These are phyloP conservation scores for Brachypalpus laphriformis DNA, from an alignment of 2,888 invertebrate genomes.

Conservation along the genomic window DNA sequence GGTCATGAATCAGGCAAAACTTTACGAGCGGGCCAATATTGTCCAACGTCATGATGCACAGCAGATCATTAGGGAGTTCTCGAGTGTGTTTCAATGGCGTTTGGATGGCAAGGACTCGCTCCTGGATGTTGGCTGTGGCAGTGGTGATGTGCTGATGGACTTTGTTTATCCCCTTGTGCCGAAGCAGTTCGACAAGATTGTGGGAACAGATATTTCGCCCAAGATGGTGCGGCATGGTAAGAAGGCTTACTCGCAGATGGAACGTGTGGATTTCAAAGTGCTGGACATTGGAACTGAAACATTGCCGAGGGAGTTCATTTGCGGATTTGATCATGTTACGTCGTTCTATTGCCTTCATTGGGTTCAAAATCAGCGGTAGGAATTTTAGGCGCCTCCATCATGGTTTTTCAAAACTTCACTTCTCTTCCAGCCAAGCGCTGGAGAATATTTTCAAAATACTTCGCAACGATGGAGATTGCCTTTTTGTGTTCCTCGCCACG, in stretches of 20 bases:
- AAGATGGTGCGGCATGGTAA: conserved; percentile 88
- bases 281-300: conserved; percentile 84
- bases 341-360: conserved; percentile 92
- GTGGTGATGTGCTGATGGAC: conserved; percentile 88
- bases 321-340: conserved; percentile 87
- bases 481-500: conserved; percentile 87
- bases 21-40: conserved; percentile 87
- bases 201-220: conserved; percentile 88
- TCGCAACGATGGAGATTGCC: conserved; percentile 87
- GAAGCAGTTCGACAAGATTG: conserved; percentile 83
- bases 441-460: conserved; percentile 87
- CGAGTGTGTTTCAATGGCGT: conserved; percentile 85
- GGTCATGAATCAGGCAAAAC: conserved; percentile 85
- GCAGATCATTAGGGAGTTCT: conserved; percentile 87
- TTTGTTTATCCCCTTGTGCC: conserved; percentile 86
- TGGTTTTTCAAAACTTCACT: neutral
- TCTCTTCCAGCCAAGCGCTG: conserved; percentile 85
- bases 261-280: conserved; percentile 81
- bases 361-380: conserved; percentile 89
- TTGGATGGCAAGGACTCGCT: conserved; percentile 83
- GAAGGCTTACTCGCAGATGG: conserved; percentile 82
- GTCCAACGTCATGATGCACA: conserved; percentile 88
- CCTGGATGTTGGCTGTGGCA: conserved; percentile 90
- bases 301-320: conserved; percentile 83
- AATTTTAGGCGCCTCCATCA: neutral